phyloP scores from a whole-genome alignment of 1,140 invertebrate genomes.

The Agrypnia vestita region DNA sequence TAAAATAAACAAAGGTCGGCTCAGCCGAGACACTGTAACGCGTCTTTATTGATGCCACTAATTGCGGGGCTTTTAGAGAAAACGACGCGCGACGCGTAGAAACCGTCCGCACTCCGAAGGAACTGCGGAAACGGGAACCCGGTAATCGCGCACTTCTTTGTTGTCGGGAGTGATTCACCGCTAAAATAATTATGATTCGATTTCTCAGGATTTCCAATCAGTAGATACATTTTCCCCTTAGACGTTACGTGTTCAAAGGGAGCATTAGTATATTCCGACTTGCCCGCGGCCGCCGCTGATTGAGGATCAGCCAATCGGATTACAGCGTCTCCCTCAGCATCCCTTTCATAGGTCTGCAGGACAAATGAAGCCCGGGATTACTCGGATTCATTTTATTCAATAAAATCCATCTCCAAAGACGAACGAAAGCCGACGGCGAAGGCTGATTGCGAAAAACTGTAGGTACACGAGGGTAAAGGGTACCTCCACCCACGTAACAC shows the following conservation, averaged over 20 bases:
- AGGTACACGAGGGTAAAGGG: slow-evolving; percentile 4
- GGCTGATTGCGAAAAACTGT: slow-evolving; percentile 33
- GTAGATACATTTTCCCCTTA: background rate
- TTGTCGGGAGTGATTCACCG: background rate
- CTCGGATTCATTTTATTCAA: slow-evolving; percentile 50
- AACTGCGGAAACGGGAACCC: background rate
- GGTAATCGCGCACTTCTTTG: slow-evolving; percentile 11
- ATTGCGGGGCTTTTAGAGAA: slow-evolving; percentile 22
- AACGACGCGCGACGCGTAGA: background rate
- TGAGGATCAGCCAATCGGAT: slow-evolving; percentile 53
- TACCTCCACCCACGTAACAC: background rate
- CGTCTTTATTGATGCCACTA: slow-evolving; percentile 40
- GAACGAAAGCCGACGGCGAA: slow-evolving; percentile 21
- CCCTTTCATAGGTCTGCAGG: slow-evolving; percentile 40
- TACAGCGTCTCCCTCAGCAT: slow-evolving; percentile 25
- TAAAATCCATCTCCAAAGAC: slow-evolving; percentile 47
- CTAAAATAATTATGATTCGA: slow-evolving; percentile 34
- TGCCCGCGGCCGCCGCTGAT: slow-evolving; percentile 44
- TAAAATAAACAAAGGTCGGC: slow-evolving; percentile 42
- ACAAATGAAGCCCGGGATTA: slow-evolving; percentile 49
- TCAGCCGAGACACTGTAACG: slow-evolving; percentile 19
- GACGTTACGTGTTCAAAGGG: slow-evolving; percentile 30
- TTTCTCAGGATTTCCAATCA: slow-evolving; percentile 44
- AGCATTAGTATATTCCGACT: slow-evolving; percentile 45
- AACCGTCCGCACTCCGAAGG: background rate